Evolutionary conservation across 2,797 vertebrate species (phyloP).

Genomic region (Sebastes dallii): DNA sequence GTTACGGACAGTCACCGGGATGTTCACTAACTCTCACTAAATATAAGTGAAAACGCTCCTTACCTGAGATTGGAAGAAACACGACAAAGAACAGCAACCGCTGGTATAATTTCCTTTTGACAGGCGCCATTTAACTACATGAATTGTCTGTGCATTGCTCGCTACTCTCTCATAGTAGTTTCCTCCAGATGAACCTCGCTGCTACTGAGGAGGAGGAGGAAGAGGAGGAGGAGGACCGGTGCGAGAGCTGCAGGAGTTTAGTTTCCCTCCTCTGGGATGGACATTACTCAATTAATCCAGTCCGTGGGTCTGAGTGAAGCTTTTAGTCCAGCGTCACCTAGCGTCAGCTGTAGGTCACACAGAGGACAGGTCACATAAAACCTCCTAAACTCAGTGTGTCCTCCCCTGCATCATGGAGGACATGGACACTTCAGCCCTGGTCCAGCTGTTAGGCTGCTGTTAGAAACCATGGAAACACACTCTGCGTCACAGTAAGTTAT

Average conservation of each 20-base stretch:
- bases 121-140: conserved; percentile 80
- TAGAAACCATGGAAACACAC: no score
- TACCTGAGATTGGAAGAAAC: conserved; percentile 83
- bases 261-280: conserved; percentile 58
- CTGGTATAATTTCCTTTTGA: conserved; percentile 74
- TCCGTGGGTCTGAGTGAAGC: neutral
- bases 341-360: neutral
- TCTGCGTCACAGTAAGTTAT: no score
- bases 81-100: conserved; percentile 74
- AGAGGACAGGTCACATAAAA: no score
- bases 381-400: neutral
- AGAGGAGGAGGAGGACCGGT: conserved; percentile 12
- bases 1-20: neutral
- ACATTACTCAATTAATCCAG: conserved; percentile 24
- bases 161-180: conserved; percentile 50
- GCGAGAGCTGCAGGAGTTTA: conserved; percentile 41
- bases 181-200: conserved; percentile 55
- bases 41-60: conserved; percentile 18
- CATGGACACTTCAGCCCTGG: neutral
- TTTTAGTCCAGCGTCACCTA: conserved; percentile 53
- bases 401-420: neutral
- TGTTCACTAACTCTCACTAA: neutral
- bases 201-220: conserved; percentile 43
- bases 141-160: conserved; percentile 78
- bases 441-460: neutral